phyloP scores from a whole-genome alignment of 2,113 vertebrate genomes.

The Oryzias celebensis region DNA sequence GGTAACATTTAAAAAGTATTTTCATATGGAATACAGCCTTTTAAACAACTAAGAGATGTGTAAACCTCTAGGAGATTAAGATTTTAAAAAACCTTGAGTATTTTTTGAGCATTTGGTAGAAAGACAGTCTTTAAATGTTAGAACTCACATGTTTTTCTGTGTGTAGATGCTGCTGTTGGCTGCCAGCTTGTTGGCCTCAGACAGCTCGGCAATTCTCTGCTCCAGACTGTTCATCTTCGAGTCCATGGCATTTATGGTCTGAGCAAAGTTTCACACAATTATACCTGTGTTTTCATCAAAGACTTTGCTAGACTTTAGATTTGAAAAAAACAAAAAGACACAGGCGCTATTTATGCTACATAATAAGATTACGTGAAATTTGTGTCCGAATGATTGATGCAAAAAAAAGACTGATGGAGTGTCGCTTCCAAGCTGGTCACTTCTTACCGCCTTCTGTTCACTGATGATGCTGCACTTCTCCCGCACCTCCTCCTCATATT shows the following conservation, averaged over 20 bases:
- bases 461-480: conserved; percentile 94
- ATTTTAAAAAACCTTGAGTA: too few relatives aligned
- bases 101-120: neutral
- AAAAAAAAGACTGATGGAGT: conserved; percentile 48
- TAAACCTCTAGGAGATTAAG: neutral
- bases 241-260: conserved; percentile 99
- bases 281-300: neutral
- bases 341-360: conserved; percentile 11
- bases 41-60: too few relatives aligned
- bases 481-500: conserved; percentile 90
- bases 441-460: conserved; percentile 94
- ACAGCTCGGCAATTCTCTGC: conserved; percentile 94
- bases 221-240: conserved; percentile 97
- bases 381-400: conserved; percentile 62
- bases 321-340: neutral
- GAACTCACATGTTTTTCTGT: conserved; percentile 97
- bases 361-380: conserved; percentile 48
- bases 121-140: neutral
- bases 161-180: conserved; percentile 99
- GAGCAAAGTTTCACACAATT: conserved; percentile 4
- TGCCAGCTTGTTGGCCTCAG: conserved; percentile 97
- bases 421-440: conserved; percentile 40
- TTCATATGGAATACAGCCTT: too few relatives aligned
- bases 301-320: neutral
- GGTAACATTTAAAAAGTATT: too few relatives aligned